Percentiles rank a stretch among this genome's conserved stretches.
Evolutionary conservation across 37 sponge, comb jelly and placozoan genomes (phyloP).

Genomic region (Diacarnus erythraeanus): DNA sequence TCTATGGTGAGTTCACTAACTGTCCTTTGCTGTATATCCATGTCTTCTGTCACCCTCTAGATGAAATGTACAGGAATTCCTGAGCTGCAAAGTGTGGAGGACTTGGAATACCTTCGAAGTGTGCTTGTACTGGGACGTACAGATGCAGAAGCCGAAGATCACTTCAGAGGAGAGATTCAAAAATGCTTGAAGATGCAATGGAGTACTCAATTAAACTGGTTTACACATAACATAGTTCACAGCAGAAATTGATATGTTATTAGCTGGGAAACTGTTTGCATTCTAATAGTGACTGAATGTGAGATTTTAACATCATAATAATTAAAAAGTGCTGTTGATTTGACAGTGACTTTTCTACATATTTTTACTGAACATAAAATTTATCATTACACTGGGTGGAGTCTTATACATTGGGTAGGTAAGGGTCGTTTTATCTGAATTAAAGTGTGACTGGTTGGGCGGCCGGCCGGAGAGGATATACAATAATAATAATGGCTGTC

Average conservation of each 20-base stretch:
- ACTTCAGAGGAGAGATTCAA: slow-evolving; percentile 72
- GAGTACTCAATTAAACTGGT: slow-evolving; percentile 81
- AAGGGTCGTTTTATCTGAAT: not conserved
- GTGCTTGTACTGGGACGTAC: slow-evolving; percentile 66
- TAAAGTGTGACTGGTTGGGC: too few relatives aligned
- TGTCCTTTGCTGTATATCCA: not conserved
- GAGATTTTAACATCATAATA: too few relatives aligned
- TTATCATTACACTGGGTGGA: too few relatives aligned
- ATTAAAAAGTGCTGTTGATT: too few relatives aligned
- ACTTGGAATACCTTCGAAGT: slow-evolving; percentile 76
- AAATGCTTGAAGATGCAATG: slow-evolving; percentile 73
- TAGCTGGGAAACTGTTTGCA: not conserved
- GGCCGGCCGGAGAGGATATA: too few relatives aligned
- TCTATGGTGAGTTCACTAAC: slow-evolving; percentile 65
- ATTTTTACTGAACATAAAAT: too few relatives aligned
- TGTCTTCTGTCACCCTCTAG: slow-evolving; percentile 31
- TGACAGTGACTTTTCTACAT: too few relatives aligned
- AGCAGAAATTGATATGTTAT: slow-evolving; percentile 1
- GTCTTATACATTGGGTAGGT: too few relatives aligned
- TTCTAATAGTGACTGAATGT: too few relatives aligned
- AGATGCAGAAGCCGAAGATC: slow-evolving; percentile 65
- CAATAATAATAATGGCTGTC: not conserved
- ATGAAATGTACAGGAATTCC: slow-evolving; percentile 97
- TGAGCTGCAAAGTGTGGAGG: slow-evolving; percentile 84
- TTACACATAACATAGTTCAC: slow-evolving; percentile 66